Evolutionary conservation across 2,113 vertebrate species (phyloP).

Genomic region (Heterotis niloticus): DNA sequence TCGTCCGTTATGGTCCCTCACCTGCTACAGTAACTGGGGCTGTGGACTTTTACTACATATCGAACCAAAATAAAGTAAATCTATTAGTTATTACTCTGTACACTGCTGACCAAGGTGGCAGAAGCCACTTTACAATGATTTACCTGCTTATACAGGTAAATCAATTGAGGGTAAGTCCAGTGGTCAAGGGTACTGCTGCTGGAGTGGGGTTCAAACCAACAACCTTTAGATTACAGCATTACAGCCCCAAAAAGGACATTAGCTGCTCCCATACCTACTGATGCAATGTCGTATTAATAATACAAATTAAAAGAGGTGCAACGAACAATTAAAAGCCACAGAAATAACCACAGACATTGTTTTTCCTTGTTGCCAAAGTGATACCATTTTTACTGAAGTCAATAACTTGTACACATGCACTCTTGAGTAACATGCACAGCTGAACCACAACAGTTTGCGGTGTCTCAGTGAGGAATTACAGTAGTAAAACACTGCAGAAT

Average conservation of each 20-base stretch:
- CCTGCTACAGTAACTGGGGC: no score
- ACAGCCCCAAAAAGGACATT: not conserved
- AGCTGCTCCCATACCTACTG: not conserved
- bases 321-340: not conserved
- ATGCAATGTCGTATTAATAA: not conserved
- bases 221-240: not conserved
- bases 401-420: conserved; percentile 21
- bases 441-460: conserved; percentile 12
- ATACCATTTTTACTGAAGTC: conserved; percentile 15
- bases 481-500: not conserved
- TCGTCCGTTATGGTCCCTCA: no score
- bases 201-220: no score
- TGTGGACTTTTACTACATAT: no score
- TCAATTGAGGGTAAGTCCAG: no score
- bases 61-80: no score
- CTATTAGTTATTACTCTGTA: no score
- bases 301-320: not conserved
- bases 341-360: conserved; percentile 21
- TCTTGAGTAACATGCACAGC: conserved; percentile 15
- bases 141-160: no score
- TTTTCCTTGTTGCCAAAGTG: conserved; percentile 14
- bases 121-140: no score
- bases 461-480: not conserved
- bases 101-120: no score
- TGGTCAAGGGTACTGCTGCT: no score